Evolutionary conservation across 2,113 vertebrate species (phyloP).

Genomic region (Anarhynchus alexandrinus): DNA sequence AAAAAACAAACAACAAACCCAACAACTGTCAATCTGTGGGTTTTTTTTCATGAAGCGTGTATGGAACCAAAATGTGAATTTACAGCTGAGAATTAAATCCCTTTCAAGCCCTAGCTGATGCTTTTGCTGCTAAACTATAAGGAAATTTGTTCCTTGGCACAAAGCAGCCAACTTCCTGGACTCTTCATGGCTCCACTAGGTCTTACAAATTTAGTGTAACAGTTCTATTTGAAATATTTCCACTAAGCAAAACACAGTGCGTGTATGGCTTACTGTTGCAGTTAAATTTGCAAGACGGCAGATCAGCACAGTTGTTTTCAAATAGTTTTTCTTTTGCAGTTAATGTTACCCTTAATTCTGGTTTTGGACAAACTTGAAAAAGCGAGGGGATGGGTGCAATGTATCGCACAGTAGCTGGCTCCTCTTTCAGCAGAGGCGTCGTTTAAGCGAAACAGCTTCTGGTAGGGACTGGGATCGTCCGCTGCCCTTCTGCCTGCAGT

Average conservation of each 20-base stretch:
- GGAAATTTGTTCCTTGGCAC: not conserved
- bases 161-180: not conserved
- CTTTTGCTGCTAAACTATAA: slow-evolving; percentile 7
- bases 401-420: not conserved
- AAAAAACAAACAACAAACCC: not conserved
- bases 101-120: not conserved
- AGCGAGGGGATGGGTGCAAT: not conserved
- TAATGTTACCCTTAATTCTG: not conserved
- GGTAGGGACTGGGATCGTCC: not conserved
- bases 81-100: not conserved
- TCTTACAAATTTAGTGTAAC: not conserved
- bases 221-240: not conserved
- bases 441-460: not conserved
- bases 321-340: slow-evolving; percentile 3
- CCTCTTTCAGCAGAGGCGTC: not conserved
- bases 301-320: not conserved
- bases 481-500: not conserved
- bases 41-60: not conserved
- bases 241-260: not conserved
- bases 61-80: slow-evolving; percentile 32
- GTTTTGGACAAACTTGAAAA: slow-evolving; percentile 30
- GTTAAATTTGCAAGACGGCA: not conserved
- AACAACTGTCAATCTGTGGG: not conserved
- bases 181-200: not conserved
- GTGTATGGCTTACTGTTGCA: not conserved